Conservation (phyloP, 2,113 vertebrate species). For the Onychostruthus taczanowskii region DNA sequence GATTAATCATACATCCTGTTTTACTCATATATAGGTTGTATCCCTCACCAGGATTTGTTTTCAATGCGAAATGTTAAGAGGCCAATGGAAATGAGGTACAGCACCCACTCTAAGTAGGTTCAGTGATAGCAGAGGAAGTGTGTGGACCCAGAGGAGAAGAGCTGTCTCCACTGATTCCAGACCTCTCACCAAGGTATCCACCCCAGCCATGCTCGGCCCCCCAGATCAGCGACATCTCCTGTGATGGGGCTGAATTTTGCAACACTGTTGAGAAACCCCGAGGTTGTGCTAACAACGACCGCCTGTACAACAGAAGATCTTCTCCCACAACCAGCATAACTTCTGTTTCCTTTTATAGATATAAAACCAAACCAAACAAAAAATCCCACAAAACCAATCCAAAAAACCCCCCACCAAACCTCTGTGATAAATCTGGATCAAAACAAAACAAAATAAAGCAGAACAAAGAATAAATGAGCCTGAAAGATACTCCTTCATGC, state of each 20-base stretch:
- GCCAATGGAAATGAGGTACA: not conserved
- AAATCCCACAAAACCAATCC: not conserved
- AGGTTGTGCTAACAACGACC: not conserved
- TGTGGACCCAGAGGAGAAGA: not conserved
- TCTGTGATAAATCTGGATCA: not conserved
- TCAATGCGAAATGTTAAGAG: not conserved
- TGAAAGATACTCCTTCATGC: not conserved
- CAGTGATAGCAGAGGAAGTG: not conserved
- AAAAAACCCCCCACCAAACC: accelerated
- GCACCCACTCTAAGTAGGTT: not conserved
- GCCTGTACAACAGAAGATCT: not conserved
- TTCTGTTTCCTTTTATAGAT: not conserved
- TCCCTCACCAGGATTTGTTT: not conserved
- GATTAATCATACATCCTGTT: not conserved
- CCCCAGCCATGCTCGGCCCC: accelerated
- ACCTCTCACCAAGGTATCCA: not conserved
- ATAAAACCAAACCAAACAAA: not conserved
- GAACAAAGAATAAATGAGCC: not conserved
- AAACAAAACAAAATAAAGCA: not conserved
- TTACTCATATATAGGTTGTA: not conserved
- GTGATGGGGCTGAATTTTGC: not conserved
- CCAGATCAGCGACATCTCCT: not conserved
- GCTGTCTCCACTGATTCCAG: not conserved
- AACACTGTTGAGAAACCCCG: not conserved
- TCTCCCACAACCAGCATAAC: not conserved